Evolutionary conservation across 2,888 invertebrate species (phyloP), one percentile per base, ranked within the genome.

Genomic region (Leptinotarsa peninsularis): DNA sequence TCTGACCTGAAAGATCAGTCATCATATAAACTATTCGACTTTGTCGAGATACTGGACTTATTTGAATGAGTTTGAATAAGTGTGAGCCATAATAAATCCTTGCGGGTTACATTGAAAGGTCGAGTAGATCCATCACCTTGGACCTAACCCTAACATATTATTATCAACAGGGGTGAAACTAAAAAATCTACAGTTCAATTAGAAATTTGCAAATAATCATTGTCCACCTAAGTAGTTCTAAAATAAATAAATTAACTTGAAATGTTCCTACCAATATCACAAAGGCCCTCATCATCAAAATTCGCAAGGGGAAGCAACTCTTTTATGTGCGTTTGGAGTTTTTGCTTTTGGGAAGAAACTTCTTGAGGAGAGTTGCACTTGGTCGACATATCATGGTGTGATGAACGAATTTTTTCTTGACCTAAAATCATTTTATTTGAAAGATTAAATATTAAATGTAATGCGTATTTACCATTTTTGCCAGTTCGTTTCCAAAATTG

Each of bases 401-500:
- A 23, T 23, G 78, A 75, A 78, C 73, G 79, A 33, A 78, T 78
- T 75, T 81, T 80, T 77, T 79, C 82, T 77, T 82, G 83, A 81
- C 84, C 85, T 85, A 81, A 76, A 83, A 83, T 74, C 27, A 52
- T 43, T 17, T 72, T 66, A 72, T 72, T 68, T 70, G n/a, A 71
- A 54, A 67, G 54, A 67, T 69, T 60, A 33, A 71, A 67, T 52
- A 18, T 54, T 66, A 49, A 52, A 18, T 17, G 18, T 18, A 27
- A 60, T 74, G 67, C 66, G 70, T 72, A 73, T 71, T 71, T 71
- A 75, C 72, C 72, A 66, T 68, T 74, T 75, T 80, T 91, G 93
- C 93, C 92, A 89, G 93, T 90, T 89, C 93, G 94, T 89, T 93
- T 94, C 93, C 93, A 93, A 90, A 94, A 94, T 88, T 93, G 93